Conservation (phyloP, 2,113 vertebrate species). For the Hippolais icterina region DNA sequence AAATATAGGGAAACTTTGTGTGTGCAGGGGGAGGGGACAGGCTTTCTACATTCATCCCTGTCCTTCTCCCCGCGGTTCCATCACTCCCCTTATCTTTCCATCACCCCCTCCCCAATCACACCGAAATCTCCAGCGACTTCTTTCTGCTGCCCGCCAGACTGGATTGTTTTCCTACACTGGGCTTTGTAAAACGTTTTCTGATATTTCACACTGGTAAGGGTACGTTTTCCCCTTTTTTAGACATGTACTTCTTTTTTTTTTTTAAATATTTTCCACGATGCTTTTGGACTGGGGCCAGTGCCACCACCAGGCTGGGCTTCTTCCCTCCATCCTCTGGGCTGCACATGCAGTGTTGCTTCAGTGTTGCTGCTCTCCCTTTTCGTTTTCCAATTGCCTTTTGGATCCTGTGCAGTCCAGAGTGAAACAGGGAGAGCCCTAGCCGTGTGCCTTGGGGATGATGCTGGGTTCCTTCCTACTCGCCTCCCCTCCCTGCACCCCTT, state of each 20-base stretch:
- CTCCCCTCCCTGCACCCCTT: not conserved
- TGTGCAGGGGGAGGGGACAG: not conserved
- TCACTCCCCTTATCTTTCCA: not conserved
- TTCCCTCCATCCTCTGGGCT: not conserved
- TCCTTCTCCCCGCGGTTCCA: not conserved
- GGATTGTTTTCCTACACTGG: not conserved
- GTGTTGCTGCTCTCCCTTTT: not conserved
- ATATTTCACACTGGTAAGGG: not conserved
- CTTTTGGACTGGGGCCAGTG: not conserved
- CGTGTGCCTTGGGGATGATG: not conserved
- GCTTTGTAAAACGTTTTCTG: not conserved
- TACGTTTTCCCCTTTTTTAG: not conserved
- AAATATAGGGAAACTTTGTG: constrained; percentile 63
- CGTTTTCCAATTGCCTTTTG: not conserved
- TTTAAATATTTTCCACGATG: fast-evolving
- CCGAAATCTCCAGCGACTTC: not conserved
- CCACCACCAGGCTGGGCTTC: not conserved
- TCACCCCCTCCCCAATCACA: fast-evolving
- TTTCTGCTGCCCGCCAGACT: not conserved
- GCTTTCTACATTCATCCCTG: not conserved
- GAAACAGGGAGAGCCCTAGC: not conserved
- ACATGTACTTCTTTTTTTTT: not conserved
- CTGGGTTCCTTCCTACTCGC: not conserved
- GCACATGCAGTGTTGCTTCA: fast-evolving
- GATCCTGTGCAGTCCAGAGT: not conserved